These are phyloP conservation scores for Onthophagus taurus DNA, from an alignment of 1,140 invertebrate genomes.

Conservation along the genomic window DNA sequence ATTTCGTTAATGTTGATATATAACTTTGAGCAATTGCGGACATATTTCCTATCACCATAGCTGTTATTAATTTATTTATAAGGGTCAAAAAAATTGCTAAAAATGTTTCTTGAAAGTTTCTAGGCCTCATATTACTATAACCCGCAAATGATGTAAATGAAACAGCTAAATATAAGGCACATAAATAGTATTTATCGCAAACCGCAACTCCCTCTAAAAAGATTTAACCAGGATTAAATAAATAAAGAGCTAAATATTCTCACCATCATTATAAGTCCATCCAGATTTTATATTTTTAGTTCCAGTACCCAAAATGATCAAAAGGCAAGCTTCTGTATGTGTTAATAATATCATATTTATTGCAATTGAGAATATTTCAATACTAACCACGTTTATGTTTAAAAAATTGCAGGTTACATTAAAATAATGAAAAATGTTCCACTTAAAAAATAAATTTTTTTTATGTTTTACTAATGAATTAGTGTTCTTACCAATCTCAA, in stretches of 20 bases:
- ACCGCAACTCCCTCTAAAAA: background rate
- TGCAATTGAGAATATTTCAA: constrained; percentile 2
- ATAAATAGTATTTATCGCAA: constrained; percentile 7
- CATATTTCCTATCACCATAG: constrained; percentile 14
- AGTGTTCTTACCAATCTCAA: constrained; percentile 9
- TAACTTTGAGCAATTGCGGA: constrained; percentile 11
- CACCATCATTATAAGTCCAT: constrained; percentile 9
- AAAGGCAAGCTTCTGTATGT: constrained; percentile 9
- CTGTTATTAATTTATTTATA: constrained; percentile 8
- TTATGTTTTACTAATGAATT: background rate
- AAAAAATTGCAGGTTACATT: constrained; percentile 10
- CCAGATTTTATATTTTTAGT: background rate
- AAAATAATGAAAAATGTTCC: constrained; percentile 12
- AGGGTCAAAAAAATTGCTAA: background rate
- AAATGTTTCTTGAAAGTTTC: background rate
- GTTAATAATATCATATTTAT: constrained; percentile 2
- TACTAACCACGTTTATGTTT: constrained; percentile 11
- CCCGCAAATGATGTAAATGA: constrained; percentile 3
- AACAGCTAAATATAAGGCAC: constrained; percentile 6
- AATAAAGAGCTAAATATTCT: background rate
- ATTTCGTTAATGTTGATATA: constrained; percentile 8
- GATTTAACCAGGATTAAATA: background rate
- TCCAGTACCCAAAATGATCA: constrained; percentile 3
- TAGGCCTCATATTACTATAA: constrained; percentile 3
- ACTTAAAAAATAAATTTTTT: constrained; percentile 3